Base-by-base conservation (phyloP, 2,888 invertebrate species). In the Drosophila nr. perissopoda region DNA sequence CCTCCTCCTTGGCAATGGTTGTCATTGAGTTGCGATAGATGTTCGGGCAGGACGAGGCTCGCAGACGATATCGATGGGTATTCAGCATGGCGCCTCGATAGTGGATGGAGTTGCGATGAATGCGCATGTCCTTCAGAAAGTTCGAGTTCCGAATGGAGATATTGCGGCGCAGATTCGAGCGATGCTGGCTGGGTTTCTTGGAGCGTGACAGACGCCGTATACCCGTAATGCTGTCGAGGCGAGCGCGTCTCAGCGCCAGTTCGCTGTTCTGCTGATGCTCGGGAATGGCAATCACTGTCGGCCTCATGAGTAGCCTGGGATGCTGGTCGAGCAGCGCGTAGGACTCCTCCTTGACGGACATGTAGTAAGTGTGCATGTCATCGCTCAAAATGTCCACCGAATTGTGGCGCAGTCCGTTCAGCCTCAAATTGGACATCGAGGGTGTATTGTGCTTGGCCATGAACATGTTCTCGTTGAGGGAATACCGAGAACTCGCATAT, bases 1-100 rank as follows among this genome's bases (percentile, higher is more conserved):
- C 95, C 88, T 95, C 95, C 88, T 96, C 96, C 80, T 96, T 96
- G 56, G 96, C 95, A 60, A 97, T 95, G 4, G 97, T 96, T 56
- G 96, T 96, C 96, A 97, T 97, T n/a, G 97, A 97, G 91, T 97
- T 97, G 83, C 96, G 95, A 91, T 96, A 97, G 86, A 98, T 97
- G 93, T 98, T 96, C 0, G 98, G 98, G 92, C 98, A 98, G 52
- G 98, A 98, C 4, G 97, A 97, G 1, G 98, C 97, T 74, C 96
- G 95, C 69, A 98, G 93, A 63, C 96, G 95, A 92, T 98, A 98
- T 76, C 96, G 95, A 87, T 96, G 96, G 66, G 96, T 96, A 91
- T 97, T 97, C 66, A 98, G 93, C 94, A 97, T 96, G 7, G 97
- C 97, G 51, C 97, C 97, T 54, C 97, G 95, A 92, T 97, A 97